Conservation (phyloP, 2,113 vertebrate species). For the Rhabdomys dilectus region DNA sequence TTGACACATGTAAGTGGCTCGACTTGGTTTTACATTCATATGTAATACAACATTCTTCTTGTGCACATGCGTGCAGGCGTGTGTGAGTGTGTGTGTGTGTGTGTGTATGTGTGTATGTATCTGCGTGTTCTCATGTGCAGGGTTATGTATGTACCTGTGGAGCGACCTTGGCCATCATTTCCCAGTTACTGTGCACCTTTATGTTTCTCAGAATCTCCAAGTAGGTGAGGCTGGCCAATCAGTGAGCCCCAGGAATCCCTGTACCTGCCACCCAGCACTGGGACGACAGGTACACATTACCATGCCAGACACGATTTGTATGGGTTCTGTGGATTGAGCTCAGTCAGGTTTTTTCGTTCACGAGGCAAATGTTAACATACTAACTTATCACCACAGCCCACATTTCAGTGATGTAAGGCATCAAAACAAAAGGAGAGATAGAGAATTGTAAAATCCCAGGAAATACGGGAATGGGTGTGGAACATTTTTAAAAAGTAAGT, state of each 20-base stretch:
- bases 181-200: not conserved
- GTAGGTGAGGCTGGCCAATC: not conserved
- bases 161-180: not conserved
- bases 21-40: not conserved
- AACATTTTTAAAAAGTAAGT: not conserved
- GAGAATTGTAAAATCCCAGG: not conserved
- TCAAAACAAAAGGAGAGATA: not conserved
- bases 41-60: not conserved
- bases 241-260: not conserved
- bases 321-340: not conserved
- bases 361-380: fast-evolving
- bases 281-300: not conserved
- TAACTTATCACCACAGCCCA: not conserved
- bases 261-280: not conserved
- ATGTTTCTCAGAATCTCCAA: not conserved
- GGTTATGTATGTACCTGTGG: not conserved
- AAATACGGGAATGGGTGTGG: not conserved
- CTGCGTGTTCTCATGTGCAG: not conserved
- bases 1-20: not conserved
- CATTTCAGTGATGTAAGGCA: not conserved
- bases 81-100: not conserved
- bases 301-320: not conserved
- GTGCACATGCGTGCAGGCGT: not conserved
- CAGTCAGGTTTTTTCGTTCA: not conserved
- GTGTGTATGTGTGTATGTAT: not conserved